Evolutionary conservation across 2,113 vertebrate species (phyloP).

Genomic region (Anhinga rufa): DNA sequence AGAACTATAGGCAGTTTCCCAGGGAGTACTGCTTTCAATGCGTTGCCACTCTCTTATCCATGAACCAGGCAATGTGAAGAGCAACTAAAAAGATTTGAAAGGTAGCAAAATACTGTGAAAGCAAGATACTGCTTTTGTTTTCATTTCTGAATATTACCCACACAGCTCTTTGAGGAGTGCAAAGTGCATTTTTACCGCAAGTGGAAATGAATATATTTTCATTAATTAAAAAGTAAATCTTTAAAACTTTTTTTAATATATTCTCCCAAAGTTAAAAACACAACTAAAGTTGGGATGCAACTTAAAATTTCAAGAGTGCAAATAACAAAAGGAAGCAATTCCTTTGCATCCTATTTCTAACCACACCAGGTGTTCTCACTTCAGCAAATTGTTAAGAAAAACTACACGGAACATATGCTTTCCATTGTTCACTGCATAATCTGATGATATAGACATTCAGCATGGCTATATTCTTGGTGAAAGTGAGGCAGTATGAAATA

Average conservation of each 20-base stretch:
- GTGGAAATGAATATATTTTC: not conserved
- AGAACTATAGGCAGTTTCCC: not conserved
- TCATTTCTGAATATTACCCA: not conserved
- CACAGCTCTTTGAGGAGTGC: not conserved
- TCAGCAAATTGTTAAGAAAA: constrained; percentile 52
- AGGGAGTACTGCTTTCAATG: not conserved
- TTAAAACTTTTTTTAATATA: not conserved
- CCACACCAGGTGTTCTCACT: constrained; percentile 58
- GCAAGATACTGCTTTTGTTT: not conserved
- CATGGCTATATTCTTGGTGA: not conserved
- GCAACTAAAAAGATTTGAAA: not conserved
- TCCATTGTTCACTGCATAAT: constrained; percentile 30
- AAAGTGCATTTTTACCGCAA: not conserved
- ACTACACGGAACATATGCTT: constrained; percentile 63
- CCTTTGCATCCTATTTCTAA: not conserved
- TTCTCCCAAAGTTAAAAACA: not conserved
- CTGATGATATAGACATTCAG: constrained; percentile 11
- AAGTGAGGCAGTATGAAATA: constrained; percentile 54
- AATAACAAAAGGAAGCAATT: constrained; percentile 17
- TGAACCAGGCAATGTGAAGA: not conserved
- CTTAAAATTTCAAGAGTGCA: constrained; percentile 27
- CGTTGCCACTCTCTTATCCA: not conserved
- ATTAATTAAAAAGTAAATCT: not conserved
- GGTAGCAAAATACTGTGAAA: not conserved
- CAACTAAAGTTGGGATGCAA: not conserved